These are phyloP conservation scores for Larimichthys crocea DNA, from an alignment of 2,113 vertebrate species.

Conservation along the genomic window DNA sequence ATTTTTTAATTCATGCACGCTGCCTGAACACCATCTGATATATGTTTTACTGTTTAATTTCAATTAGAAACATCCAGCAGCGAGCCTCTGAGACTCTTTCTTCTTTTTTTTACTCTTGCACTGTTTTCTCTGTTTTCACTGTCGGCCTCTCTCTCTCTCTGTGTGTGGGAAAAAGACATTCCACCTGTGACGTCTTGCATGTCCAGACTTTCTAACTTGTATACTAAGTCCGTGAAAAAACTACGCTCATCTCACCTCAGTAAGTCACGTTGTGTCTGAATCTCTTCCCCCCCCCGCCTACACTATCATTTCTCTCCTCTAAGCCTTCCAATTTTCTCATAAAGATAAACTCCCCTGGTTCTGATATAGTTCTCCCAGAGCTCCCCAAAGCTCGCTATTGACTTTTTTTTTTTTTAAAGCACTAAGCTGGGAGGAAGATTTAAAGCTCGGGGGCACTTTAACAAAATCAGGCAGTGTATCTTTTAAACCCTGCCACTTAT, in stretches of 20 bases:
- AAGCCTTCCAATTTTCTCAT: conserved; percentile 1
- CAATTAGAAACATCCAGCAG: conserved; percentile 30
- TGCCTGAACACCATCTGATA: neutral
- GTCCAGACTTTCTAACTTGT: conserved; percentile 84
- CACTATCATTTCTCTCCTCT: conserved; percentile 21
- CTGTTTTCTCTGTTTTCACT: conserved; percentile 81
- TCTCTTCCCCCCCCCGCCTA: neutral
- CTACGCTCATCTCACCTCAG: conserved; percentile 90
- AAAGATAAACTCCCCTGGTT: conserved; percentile 31
- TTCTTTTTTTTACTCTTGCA: conserved; percentile 22
- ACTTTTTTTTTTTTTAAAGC: neutral
- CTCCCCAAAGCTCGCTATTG: conserved; percentile 19
- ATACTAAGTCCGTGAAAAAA: conserved; percentile 93
- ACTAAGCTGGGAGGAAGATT: conserved; percentile 12
- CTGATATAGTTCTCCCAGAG: conserved; percentile 1
- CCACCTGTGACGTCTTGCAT: conserved; percentile 89
- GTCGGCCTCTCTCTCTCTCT: conserved; percentile 75
- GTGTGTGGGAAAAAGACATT: conserved; percentile 83
- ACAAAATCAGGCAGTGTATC: conserved; percentile 26
- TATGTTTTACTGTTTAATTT: neutral
- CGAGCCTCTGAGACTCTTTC: conserved; percentile 43
- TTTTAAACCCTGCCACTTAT: conserved; percentile 20
- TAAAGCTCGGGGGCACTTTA: neutral
- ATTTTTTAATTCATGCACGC: conserved; percentile 1
- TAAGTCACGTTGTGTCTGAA: conserved; percentile 87